Conservation (phyloP, 2,888 invertebrate species). For the Pristionchus mayeri region DNA sequence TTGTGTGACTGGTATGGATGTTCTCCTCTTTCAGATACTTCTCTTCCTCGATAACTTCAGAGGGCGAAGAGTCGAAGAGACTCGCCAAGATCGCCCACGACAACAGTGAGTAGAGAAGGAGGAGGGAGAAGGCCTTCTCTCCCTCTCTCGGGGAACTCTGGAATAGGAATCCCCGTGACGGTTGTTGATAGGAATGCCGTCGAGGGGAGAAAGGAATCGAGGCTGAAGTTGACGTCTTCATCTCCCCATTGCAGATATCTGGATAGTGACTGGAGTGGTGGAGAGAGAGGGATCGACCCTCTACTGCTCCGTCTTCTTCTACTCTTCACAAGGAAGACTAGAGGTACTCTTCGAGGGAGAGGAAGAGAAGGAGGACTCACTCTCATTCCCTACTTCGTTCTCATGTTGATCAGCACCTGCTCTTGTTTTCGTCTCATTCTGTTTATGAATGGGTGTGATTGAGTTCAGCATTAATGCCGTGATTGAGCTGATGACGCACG, state of each 20-base stretch:
- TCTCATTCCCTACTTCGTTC: too few species aligned
- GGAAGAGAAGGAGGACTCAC: background rate
- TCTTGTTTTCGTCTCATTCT: background rate
- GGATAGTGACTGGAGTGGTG: slow-evolving; percentile 69
- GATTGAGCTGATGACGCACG: background rate
- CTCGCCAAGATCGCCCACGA: slow-evolving; percentile 48
- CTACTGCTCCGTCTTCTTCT: slow-evolving; percentile 74
- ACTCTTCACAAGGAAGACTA: slow-evolving; percentile 61
- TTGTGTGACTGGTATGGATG: background rate
- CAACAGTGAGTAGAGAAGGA: slow-evolving; percentile 30
- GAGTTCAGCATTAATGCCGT: too few species aligned
- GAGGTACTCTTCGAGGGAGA: slow-evolving; percentile 33
- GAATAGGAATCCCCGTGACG: too few species aligned
- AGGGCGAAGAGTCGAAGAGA: slow-evolving; percentile 60
- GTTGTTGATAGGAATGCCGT: too few species aligned
- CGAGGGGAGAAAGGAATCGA: too few species aligned
- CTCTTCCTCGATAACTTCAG: slow-evolving; percentile 64
- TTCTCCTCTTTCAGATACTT: slow-evolving; percentile 60
- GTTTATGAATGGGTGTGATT: background rate
- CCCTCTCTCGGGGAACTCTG: too few species aligned
- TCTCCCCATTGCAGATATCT: slow-evolving; percentile 46
- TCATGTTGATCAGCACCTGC: too few species aligned
- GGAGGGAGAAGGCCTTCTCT: too few species aligned
- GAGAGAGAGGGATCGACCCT: slow-evolving; percentile 67
- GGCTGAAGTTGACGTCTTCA: too few species aligned